phyloP scores from a whole-genome alignment of 2,797 vertebrate species.

The Falco concolor region DNA sequence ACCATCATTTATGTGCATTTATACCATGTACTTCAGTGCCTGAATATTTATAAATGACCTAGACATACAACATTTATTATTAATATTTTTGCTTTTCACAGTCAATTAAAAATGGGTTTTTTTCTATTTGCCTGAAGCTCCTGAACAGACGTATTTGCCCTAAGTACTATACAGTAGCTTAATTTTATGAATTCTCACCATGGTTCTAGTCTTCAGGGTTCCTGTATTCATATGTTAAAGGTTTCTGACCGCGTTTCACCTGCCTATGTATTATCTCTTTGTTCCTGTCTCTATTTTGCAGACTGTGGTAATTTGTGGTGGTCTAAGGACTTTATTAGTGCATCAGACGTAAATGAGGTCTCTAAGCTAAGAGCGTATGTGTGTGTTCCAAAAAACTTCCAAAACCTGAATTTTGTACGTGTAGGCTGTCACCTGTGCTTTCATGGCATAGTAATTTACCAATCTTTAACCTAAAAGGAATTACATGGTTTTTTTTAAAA shows the following conservation, averaged over 20 bases:
- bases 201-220: neutral
- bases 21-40: neutral
- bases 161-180: neutral
- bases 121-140: neutral
- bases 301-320: neutral
- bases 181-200: neutral
- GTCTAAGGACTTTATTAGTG: neutral
- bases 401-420: neutral
- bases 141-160: neutral
- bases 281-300: neutral
- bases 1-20: neutral
- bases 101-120: neutral
- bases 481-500: neutral
- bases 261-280: neutral
- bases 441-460: neutral
- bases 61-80: neutral
- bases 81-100: neutral
- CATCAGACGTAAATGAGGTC: neutral
- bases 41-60: neutral
- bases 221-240: neutral
- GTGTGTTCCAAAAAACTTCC: neutral
- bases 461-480: neutral
- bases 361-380: neutral
- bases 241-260: neutral
- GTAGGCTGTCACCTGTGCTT: neutral